Evolutionary conservation across 2,113 vertebrate species (phyloP).

Genomic region (Tursiops truncatus): DNA sequence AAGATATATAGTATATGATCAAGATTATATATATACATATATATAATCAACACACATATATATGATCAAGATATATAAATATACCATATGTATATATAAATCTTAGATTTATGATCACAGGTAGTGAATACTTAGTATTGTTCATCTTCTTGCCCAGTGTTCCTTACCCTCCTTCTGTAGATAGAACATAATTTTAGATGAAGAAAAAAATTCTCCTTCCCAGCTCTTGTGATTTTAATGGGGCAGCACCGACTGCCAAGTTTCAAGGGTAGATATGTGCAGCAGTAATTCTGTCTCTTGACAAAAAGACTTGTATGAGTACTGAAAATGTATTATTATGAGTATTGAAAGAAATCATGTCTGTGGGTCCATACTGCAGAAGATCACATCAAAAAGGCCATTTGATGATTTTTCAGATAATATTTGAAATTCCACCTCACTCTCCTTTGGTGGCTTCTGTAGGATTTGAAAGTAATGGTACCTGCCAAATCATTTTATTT

Average conservation of each 20-base stretch:
- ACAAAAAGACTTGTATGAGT: background rate
- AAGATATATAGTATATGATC: background rate
- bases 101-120: background rate
- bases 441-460: background rate
- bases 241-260: background rate
- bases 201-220: background rate
- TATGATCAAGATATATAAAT: background rate
- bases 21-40: background rate
- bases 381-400: background rate
- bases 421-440: background rate
- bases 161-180: background rate
- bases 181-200: background rate
- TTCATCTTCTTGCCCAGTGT: background rate
- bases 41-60: background rate
- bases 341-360: background rate
- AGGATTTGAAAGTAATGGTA: background rate
- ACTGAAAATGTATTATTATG: background rate
- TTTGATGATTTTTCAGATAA: background rate
- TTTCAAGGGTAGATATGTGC: background rate
- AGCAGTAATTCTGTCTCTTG: background rate
- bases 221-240: background rate
- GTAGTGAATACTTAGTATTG: background rate
- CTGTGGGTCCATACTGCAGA: background rate
- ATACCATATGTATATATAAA: background rate
- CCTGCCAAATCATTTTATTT: background rate